A percentile compares a stretch with the other conserved stretches of the same genome.
Conservation (phyloP, 2,797 vertebrate species). For the Clamator glandarius region DNA sequence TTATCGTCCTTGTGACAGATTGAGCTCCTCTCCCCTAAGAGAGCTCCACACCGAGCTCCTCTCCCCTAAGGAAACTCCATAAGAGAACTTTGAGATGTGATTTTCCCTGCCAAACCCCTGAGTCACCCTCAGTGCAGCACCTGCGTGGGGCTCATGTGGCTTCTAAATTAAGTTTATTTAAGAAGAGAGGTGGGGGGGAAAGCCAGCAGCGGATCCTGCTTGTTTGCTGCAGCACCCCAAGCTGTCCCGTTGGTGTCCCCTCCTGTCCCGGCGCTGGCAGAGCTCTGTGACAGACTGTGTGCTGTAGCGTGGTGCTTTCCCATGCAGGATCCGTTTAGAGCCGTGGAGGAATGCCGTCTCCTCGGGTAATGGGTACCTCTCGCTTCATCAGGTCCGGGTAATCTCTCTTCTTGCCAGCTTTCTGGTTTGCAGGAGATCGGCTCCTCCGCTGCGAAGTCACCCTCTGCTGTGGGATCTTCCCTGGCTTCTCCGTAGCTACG, state of each 20-base stretch:
- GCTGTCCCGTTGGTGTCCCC: not conserved
- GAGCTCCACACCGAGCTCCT: no score
- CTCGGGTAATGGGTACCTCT: not conserved
- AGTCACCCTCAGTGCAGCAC: not conserved
- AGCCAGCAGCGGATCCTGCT: not conserved
- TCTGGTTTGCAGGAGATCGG: conserved; percentile 2
- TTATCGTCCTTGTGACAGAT: not conserved
- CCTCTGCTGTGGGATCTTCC: not conserved
- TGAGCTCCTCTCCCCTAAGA: fast-evolving
- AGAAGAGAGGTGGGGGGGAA: not conserved
- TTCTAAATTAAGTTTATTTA: no score
- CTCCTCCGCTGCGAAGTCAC: not conserved
- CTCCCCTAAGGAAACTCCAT: not conserved
- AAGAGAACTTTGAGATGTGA: not conserved
- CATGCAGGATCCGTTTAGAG: conserved; percentile 30
- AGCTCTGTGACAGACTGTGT: not conserved
- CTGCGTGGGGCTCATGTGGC: not conserved
- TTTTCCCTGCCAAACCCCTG: not conserved
- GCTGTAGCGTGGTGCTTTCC: not conserved
- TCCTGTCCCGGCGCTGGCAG: not conserved
- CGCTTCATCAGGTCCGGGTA: not conserved
- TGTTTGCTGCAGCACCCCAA: not conserved
- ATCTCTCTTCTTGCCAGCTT: not conserved
- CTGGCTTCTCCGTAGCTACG: not conserved
- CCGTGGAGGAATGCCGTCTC: not conserved